Evolutionary conservation across 2,888 invertebrate genomes (phyloP).

Genomic region (Cinara cedri): DNA sequence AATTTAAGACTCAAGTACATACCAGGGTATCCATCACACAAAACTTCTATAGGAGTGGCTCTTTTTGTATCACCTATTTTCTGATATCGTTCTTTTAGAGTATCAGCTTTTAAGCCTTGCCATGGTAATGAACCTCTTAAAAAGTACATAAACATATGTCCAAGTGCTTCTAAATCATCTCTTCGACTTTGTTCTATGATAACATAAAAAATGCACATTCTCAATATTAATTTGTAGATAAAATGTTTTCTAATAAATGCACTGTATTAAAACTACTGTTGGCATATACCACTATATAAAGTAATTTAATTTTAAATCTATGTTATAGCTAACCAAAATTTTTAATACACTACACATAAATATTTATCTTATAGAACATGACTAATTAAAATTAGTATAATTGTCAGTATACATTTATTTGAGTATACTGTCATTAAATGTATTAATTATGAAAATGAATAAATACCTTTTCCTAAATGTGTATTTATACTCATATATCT

Average conservation of each 20-base stretch:
- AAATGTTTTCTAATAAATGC: no score
- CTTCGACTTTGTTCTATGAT: slow-evolving; percentile 94
- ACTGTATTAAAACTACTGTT: no score
- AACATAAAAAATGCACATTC: no score
- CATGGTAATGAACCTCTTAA: slow-evolving; percentile 98
- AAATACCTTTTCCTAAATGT: slow-evolving; percentile 93
- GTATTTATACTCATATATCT: slow-evolving; percentile 99
- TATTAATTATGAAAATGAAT: slow-evolving; percentile 56
- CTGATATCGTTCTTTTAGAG: slow-evolving; percentile 98
- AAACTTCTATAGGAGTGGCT: slow-evolving; percentile 95
- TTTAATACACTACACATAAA: background rate
- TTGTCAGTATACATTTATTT: background rate
- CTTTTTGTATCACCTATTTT: slow-evolving; percentile 99
- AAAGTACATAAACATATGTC: slow-evolving; percentile 99
- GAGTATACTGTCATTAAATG: slow-evolving; percentile 60
- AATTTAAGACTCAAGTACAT: slow-evolving; percentile 21
- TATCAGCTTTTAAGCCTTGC: slow-evolving; percentile 99
- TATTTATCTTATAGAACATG: background rate
- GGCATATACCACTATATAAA: no score
- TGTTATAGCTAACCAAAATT: background rate
- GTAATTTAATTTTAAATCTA: background rate
- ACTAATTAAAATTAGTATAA: background rate
- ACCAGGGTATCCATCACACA: slow-evolving; percentile 74
- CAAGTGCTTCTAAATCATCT: slow-evolving; percentile 98
- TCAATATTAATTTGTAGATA: no score